Conservation (phyloP, 35 echinoderm and acorn worm genomes). For the Anneissia japonica region DNA sequence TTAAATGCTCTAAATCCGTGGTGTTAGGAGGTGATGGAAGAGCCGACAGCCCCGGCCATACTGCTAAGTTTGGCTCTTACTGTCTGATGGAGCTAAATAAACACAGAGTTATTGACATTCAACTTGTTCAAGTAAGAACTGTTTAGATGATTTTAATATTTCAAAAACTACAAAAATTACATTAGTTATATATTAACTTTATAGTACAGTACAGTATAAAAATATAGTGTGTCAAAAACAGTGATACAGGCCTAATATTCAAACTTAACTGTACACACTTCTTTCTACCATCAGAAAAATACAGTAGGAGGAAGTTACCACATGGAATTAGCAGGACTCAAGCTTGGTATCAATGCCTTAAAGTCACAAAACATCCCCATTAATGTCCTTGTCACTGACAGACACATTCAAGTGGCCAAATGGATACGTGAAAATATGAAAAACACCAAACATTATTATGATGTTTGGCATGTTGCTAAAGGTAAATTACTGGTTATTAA, state of each 20-base stretch:
- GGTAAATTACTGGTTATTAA: too few relatives aligned
- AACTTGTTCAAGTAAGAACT: conserved; percentile 31
- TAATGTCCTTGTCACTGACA: not conserved
- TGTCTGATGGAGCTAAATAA: conserved; percentile 8
- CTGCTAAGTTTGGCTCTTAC: conserved; percentile 40
- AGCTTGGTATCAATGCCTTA: not conserved
- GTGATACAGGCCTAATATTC: not conserved
- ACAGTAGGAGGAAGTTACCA: not conserved
- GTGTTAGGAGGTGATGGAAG: conserved; percentile 43
- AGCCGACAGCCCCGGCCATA: conserved; percentile 27
- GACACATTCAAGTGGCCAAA: not conserved
- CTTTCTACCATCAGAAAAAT: not conserved
- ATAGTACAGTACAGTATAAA: not conserved
- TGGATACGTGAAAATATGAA: not conserved
- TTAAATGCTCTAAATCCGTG: not conserved
- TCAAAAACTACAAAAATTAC: too few relatives aligned
- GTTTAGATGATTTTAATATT: not conserved
- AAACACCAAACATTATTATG: conserved; percentile 30
- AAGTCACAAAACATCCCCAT: not conserved
- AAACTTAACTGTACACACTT: not conserved
- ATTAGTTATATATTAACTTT: not conserved
- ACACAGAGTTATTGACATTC: conserved; percentile 18
- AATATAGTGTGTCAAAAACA: not conserved
- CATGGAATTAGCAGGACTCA: not conserved
- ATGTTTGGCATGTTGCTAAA: conserved; percentile 72